Base-by-base conservation (phyloP, 1,140 invertebrate genomes). In the Leptinotarsa lineolata region DNA sequence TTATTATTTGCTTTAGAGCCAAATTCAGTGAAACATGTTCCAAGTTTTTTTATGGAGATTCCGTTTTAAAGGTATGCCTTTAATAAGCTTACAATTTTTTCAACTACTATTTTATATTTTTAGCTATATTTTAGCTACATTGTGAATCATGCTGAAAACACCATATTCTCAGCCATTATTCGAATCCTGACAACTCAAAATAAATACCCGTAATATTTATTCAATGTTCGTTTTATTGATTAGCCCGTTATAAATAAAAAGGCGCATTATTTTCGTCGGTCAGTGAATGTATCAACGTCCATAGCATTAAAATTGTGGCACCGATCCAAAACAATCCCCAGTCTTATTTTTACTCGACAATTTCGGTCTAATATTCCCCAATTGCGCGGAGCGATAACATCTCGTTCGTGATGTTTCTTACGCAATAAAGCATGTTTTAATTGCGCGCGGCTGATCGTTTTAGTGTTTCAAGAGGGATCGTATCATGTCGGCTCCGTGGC, bases 401-500 rank as follows among this genome's bases (percentile, higher is more conserved):
- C 61, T 22, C 22, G 15, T 22, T 64, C 21, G 12, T 16, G n/a
- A 60, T 60, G 21, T 60, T 60, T 60, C 58, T 60, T 60, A 60
- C 11, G 8, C 58, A 60, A 60, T 18, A 21, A 15, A n/a, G 6
- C n/a, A 18, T 18, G 21, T 18, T 60, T 18, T 60, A 18, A 18
- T 60, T 60, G n/a, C 58, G 21, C 58, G 58, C 64, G 70, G 4
- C 4, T 12, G 54, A 3, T 15, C 16, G 61, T 20, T 58, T 72
- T 67, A 66, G 45, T 67, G 16, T 60, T 39, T 21, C 12, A 65
- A n/a, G 16, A 39, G 24, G 39, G 22, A 12, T 21, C 13, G 13
- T 44, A 76, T 46, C 18, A 83, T 83, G 82, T 81, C 81, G 15
- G 89, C 88, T 79, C 91, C 91, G 81, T 92, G 91, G 91, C 89